Base-by-base conservation (phyloP, 2,888 invertebrate genomes). In the Eupithecia vulgata region DNA sequence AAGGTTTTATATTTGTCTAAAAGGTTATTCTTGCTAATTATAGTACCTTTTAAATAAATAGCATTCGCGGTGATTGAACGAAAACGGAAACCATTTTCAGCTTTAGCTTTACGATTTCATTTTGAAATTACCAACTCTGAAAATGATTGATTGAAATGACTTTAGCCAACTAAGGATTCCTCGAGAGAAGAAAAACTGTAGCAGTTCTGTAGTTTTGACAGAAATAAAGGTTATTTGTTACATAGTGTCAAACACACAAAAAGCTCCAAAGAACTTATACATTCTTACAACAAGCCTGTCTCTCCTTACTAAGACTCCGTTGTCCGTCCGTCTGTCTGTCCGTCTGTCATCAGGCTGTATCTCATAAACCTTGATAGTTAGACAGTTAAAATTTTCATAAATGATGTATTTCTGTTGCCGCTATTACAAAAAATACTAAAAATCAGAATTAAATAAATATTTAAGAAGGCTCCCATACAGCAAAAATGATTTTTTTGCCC, bases 41-140 rank as follows among this genome's bases (percentile, higher is more conserved):
- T 37, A n/a, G 8, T 21, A n/a, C 10, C 21, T 52, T 52, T 52
- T 10, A 48, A 48, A 10, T 21, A 21, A 52, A 57, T 25, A 57
- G 21, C 57, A 13, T 57, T 57, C 57, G 12, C 57, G 25, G 25
- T 57, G 57, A 57, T 57, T 57, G 21, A 57, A 57, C 57, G 57
- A 57, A 57, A 57, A 25, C 57, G 57, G 57, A 57, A 57, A 25
- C 25, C 25, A 57, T 57, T 57, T 57, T 57, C 12, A 57, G 5
- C 57, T 5, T 1, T 57, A 3, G 21, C n/a, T 57, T 25, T 13
- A 57, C n/a, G 25, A 48, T 48, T 21, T 52, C 48, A 21, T n/a
- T 25, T 57, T 57, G 12, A 25, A 25, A 57, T 57, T 57, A 25
- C 57, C 25, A 57, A 13, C 57, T 13, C 57, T n/a, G 57, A 57